Base-by-base conservation (phyloP, 2,113 vertebrate genomes). In the Oreotrochilus melanogaster region DNA sequence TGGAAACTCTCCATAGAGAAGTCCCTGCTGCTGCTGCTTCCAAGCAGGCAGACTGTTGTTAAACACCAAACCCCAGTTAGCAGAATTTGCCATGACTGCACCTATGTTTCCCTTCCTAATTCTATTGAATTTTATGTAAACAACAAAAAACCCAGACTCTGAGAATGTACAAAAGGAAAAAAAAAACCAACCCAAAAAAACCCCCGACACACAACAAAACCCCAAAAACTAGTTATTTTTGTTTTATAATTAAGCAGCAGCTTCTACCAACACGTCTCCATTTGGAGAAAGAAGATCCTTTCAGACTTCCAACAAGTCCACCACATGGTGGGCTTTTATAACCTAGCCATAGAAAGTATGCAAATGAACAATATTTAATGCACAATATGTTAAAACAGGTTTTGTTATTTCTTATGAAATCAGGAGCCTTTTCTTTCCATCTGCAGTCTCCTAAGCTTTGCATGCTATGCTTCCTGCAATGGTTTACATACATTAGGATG, bases 351-450 rank as follows among this genome's bases (percentile, higher is more conserved):
- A 92, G 76, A 92, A 94, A 95, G 82, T 82, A 96, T 96, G 96
- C 86, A 97, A 96, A 96, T 96, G 93, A 96, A 97, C 93, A 97
- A 96, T 96, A 96, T 96, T 96, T 93, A 91, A 89, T 95, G 88
- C 92, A 93, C 95, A 95, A 96, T 95, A 95, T 95, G 95, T 92
- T 95, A 93, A 95, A 96, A 94, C 95, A 95, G 96, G 92, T 95
- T 96, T 96, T 96, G 95, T 95, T 93, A 96, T 96, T 96, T 94
- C 39, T 88, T 86, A 80, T 92, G 93, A 93, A 96, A 96, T 96
- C 92, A 97, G 96, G 90, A 96, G 96, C 90, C 92, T 95, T 95
- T 96, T 97, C 86, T 96, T 88, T 96, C 95, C 95, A 96, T 96
- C 93, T 96, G 94, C 96, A 96, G 96, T 92, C 95, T 96, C 90